Evolutionary conservation across 2,797 vertebrate genomes (phyloP).

Genomic region (Choloepus didactylus): DNA sequence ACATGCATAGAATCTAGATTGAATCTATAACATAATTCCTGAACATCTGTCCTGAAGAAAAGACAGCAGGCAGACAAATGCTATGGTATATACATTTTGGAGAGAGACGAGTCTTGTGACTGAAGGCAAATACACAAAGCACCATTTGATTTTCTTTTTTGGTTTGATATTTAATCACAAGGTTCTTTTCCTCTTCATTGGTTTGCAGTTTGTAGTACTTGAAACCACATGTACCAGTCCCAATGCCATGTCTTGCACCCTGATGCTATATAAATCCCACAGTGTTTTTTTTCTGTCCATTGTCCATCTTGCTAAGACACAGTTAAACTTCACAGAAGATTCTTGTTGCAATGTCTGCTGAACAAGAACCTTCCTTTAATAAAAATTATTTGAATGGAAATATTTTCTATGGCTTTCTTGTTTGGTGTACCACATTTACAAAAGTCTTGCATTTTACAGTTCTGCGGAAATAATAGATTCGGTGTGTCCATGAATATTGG

Average conservation of each 20-base stretch:
- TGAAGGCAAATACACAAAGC: conserved; percentile 27
- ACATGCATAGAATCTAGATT: conserved; percentile 26
- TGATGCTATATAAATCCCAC: conserved; percentile 65
- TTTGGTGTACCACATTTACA: conserved; percentile 85
- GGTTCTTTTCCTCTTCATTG: conserved; percentile 66
- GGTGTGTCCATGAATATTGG: conserved; percentile 93
- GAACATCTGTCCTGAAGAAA: conserved; percentile 75
- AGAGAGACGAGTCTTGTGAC: conserved; percentile 29
- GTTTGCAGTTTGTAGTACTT: conserved; percentile 59
- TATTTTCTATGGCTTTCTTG: conserved; percentile 82
- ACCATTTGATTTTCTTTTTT: conserved; percentile 61
- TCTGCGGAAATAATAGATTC: conserved; percentile 96
- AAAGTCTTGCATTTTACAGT: conserved; percentile 89
- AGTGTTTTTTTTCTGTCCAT: conserved; percentile 65
- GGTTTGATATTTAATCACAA: conserved; percentile 59
- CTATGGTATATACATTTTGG: conserved; percentile 65
- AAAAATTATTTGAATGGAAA: conserved; percentile 88
- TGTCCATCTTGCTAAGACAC: conserved; percentile 82
- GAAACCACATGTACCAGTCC: conserved; percentile 19
- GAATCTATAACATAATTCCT: conserved; percentile 52
- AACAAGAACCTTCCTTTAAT: conserved; percentile 87
- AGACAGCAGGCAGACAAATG: conserved; percentile 80
- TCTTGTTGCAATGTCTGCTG: conserved; percentile 87
- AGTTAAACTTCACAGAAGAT: conserved; percentile 91
- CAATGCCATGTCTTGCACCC: background rate